Conservation (phyloP, 2,797 vertebrate species). For the Sitta carolinensis region DNA sequence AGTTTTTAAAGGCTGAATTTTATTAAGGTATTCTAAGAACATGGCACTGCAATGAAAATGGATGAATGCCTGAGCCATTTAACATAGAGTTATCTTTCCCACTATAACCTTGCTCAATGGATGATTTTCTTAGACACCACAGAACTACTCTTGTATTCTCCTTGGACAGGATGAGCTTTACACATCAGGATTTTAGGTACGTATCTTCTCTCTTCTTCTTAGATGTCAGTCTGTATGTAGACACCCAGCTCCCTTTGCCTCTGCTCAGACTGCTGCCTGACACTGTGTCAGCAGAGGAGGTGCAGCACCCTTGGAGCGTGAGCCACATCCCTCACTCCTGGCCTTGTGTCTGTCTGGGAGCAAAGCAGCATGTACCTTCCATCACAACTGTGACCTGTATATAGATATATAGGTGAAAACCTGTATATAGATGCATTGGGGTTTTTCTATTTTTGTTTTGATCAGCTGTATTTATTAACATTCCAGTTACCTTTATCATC, state of each 20-base stretch:
- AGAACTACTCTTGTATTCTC: not conserved
- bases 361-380: not conserved
- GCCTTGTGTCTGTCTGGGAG: not conserved
- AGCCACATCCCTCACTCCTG: fast-evolving
- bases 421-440: fast-evolving
- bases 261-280: not conserved
- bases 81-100: not conserved
- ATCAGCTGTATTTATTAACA: not conserved
- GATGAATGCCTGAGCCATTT: not conserved
- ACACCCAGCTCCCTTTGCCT: fast-evolving
- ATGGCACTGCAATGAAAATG: not conserved
- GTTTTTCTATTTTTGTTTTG: not conserved
- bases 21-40: not conserved
- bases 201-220: not conserved
- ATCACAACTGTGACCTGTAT: not conserved
- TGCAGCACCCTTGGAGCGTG: fast-evolving
- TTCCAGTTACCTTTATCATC: not conserved
- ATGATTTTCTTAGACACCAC: not conserved
- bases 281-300: not conserved
- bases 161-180: not conserved
- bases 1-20: not conserved
- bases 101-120: not conserved
- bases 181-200: not conserved
- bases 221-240: not conserved
- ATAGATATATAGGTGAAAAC: not conserved